Conservation (phyloP, 2,888 invertebrate genomes). For the Malacosoma neustria region DNA sequence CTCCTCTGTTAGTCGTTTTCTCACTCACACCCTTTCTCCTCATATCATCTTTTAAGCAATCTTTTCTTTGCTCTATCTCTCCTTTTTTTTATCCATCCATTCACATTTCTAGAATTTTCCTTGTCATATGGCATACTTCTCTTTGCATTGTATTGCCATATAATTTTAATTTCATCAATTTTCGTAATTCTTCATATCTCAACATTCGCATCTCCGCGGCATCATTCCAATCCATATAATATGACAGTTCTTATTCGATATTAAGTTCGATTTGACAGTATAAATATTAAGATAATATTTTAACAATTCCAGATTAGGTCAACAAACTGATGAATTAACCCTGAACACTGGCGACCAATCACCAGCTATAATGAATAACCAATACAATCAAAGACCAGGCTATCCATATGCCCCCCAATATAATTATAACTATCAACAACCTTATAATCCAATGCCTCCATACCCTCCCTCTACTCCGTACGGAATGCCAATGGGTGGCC, state of each 20-base stretch:
- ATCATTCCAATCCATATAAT: too few species aligned
- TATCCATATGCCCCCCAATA: constrained; percentile 41
- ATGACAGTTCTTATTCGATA: neutral
- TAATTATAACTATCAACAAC: constrained; percentile 38
- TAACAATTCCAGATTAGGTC: constrained; percentile 56
- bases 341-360: constrained; percentile 35
- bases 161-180: too few species aligned
- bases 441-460: constrained; percentile 39
- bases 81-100: too few species aligned
- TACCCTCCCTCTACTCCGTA: constrained; percentile 45
- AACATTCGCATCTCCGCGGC: too few species aligned
- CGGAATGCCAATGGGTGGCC: constrained; percentile 39
- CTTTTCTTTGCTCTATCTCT: too few species aligned
- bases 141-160: too few species aligned
- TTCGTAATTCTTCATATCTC: too few species aligned
- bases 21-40: too few species aligned
- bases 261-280: neutral
- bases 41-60: too few species aligned
- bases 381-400: constrained; percentile 52
- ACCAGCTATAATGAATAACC: constrained; percentile 49
- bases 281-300: constrained; percentile 6
- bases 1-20: too few species aligned
- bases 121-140: too few species aligned
- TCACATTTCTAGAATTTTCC: too few species aligned
- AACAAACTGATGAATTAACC: constrained; percentile 55